Conservation (phyloP, 1,140 invertebrate species). For the Drosophila sechellia region DNA sequence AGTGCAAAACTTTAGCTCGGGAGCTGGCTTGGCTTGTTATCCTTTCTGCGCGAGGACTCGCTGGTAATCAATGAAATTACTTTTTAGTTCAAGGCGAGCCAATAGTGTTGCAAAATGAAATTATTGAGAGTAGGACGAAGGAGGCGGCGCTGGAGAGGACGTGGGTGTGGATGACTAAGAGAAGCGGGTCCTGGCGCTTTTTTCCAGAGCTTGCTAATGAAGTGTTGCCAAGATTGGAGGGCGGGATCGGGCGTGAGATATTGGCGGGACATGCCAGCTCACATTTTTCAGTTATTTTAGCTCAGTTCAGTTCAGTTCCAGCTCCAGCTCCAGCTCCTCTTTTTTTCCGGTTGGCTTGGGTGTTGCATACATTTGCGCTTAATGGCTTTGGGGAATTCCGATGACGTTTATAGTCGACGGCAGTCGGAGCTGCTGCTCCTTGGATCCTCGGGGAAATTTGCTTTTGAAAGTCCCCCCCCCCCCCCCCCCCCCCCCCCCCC, state of each 20-base stretch:
- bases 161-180: constrained; percentile 1
- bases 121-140: constrained; percentile 56
- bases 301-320: constrained; percentile 1
- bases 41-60: constrained; percentile 48
- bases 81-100: constrained; percentile 71
- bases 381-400: constrained; percentile 82
- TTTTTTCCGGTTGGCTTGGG: constrained; percentile 42
- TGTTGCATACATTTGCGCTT: constrained; percentile 82
- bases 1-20: constrained; percentile 18
- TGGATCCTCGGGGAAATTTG: constrained; percentile 77
- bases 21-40: constrained; percentile 58
- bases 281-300: constrained; percentile 75
- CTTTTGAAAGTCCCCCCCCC: constrained; percentile 67
- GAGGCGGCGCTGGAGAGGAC: neutral
- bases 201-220: constrained; percentile 68
- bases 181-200: constrained; percentile 33
- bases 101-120: constrained; percentile 79
- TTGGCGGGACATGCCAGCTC: constrained; percentile 52
- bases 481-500: constrained; percentile 37
- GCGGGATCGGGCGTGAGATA: constrained; percentile 20
- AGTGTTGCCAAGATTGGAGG: constrained; percentile 66
- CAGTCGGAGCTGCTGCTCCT: constrained; percentile 36
- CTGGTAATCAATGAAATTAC: constrained; percentile 82
- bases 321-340: constrained; percentile 16
- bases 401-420: constrained; percentile 79